Evolutionary conservation across 2,888 invertebrate genomes (phyloP).

Genomic region (Miltochrista miniata): DNA sequence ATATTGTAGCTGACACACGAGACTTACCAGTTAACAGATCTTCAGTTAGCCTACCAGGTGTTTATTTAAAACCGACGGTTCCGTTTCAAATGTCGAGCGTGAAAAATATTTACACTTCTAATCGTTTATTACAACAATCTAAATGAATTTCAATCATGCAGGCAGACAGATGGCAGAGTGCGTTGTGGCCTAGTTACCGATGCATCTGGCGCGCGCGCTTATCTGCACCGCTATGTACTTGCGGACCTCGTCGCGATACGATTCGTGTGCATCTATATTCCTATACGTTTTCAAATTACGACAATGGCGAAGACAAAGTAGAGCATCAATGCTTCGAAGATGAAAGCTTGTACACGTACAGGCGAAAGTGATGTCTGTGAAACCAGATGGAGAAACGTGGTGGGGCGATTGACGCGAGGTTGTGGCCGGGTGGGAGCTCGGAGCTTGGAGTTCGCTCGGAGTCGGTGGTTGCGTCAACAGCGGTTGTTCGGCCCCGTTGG

Average conservation of each 20-base stretch:
- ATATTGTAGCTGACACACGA: conserved; percentile 71
- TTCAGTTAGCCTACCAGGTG: conserved; percentile 38
- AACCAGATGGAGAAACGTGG: conserved; percentile 61
- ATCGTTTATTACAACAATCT: conserved; percentile 26
- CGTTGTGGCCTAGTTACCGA: conserved; percentile 70
- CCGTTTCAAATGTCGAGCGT: conserved; percentile 14
- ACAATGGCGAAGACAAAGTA: conserved; percentile 39
- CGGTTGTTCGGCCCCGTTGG: conserved; percentile 63
- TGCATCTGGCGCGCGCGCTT: conserved; percentile 67
- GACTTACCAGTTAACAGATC: conserved; percentile 61
- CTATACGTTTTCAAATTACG: conserved; percentile 21
- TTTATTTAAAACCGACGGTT: conserved; percentile 40
- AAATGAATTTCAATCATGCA: conserved; percentile 56
- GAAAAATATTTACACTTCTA: conserved; percentile 14
- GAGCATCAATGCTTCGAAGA: conserved; percentile 57
- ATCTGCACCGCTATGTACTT: conserved; percentile 49
- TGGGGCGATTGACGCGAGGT: conserved; percentile 54
- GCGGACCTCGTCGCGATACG: conserved; percentile 33
- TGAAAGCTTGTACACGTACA: conserved; percentile 66
- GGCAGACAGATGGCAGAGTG: conserved; percentile 68
- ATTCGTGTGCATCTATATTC: conserved; percentile 36
- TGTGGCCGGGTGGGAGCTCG: conserved; percentile 33
- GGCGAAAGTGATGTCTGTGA: conserved; percentile 78
- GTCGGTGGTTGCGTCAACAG: conserved; percentile 63
- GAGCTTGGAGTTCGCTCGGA: conserved; percentile 30